Percentiles rank a stretch among this genome's conserved stretches.
phyloP scores from a whole-genome alignment of 2,797 vertebrate genomes.

The Enteromius anoplus region DNA sequence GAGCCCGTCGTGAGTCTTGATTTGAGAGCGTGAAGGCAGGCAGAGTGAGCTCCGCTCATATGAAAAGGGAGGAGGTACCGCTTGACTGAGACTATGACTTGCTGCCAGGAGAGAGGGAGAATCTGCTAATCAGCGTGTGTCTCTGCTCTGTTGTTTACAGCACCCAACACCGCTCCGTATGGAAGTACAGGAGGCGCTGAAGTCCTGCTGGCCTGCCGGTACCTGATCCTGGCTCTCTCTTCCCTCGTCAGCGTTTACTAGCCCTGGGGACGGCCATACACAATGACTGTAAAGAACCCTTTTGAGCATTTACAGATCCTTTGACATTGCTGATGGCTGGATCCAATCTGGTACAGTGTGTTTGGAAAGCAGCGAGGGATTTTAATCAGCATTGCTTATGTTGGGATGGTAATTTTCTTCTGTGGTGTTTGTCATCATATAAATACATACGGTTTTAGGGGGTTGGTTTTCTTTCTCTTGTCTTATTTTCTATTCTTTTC shows the following conservation, averaged over 20 bases:
- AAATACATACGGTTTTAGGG: conserved; percentile 85
- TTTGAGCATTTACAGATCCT: conserved; percentile 89
- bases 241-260: conserved; percentile 95
- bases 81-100: conserved; percentile 47
- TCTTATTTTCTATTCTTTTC: conserved; percentile 74
- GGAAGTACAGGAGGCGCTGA: conserved; percentile 90
- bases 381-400: conserved; percentile 87
- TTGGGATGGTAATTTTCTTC: conserved; percentile 82
- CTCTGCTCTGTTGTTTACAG: conserved; percentile 82
- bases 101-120: conserved; percentile 62
- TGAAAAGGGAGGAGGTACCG: conserved; percentile 36
- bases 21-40: conserved; percentile 38
- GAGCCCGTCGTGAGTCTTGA: conserved; percentile 15
- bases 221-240: conserved; percentile 93
- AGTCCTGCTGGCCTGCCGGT: conserved; percentile 90
- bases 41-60: conserved; percentile 27
- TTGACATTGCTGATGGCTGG: conserved; percentile 90
- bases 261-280: conserved; percentile 85
- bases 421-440: conserved; percentile 89
- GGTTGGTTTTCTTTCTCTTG: conserved; percentile 71
- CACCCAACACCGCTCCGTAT: conserved; percentile 95
- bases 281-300: conserved; percentile 91
- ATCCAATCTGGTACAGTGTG: conserved; percentile 94
- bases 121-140: conserved; percentile 63
- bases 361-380: conserved; percentile 86